Evolutionary conservation across 2,888 invertebrate genomes (phyloP).

Genomic region (Mesorhabditis spiculigera): DNA sequence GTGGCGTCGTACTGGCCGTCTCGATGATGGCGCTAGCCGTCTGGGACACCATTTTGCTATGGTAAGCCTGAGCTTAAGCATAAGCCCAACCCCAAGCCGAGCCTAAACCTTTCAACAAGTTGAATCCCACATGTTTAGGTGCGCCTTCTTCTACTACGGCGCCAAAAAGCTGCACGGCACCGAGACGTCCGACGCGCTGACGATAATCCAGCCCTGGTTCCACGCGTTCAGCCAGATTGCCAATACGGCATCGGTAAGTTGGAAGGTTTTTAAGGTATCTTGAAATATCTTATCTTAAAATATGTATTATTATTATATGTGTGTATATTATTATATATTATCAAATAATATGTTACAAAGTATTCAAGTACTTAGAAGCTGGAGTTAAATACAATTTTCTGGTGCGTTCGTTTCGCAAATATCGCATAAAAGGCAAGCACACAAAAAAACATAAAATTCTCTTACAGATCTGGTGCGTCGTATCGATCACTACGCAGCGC

Average conservation of each 20-base stretch:
- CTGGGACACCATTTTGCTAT: conserved; percentile 52
- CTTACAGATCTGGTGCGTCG: conserved; percentile 52
- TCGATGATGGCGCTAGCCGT: conserved; percentile 48
- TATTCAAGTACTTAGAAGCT: not conserved
- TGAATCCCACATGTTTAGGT: conserved; percentile 10
- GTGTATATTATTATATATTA: too few relatives aligned
- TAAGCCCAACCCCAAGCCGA: too few relatives aligned
- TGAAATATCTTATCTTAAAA: too few relatives aligned
- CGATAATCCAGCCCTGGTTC: conserved; percentile 39
- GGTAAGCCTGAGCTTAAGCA: too few relatives aligned
- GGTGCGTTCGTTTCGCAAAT: too few relatives aligned
- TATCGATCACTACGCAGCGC: conserved; percentile 49
- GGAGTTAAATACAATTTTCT: too few relatives aligned
- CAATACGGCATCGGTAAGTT: conserved; percentile 51
- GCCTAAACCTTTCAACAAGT: conserved; percentile 3
- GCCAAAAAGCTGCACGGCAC: conserved; percentile 29
- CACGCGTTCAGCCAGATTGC: conserved; percentile 49
- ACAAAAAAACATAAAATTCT: not conserved
- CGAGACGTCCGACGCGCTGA: conserved; percentile 20
- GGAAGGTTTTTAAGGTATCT: too few relatives aligned
- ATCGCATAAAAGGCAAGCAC: conserved; percentile 8
- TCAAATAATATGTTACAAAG: too few relatives aligned
- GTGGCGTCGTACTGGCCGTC: conserved; percentile 50
- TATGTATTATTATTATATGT: too few relatives aligned
- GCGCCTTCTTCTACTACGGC: conserved; percentile 51